A percentile compares a stretch with the other conserved stretches of the same genome.
Evolutionary conservation across 2,797 vertebrate genomes (phyloP).

Genomic region (Enteromius mattozi): DNA sequence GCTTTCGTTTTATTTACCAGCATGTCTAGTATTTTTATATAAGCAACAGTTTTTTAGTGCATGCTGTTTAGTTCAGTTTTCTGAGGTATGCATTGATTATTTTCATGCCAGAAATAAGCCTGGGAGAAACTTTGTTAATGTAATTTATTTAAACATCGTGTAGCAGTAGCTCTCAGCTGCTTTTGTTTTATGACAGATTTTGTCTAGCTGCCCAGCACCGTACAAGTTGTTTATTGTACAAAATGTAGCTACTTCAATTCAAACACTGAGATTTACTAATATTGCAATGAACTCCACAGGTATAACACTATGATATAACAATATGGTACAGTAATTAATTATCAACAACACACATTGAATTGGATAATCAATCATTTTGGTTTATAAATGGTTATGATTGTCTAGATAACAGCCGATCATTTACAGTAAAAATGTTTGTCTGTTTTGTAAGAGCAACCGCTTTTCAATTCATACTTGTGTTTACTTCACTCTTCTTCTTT

Average conservation of each 20-base stretch:
- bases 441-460: neutral
- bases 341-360: neutral
- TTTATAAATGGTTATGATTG: neutral
- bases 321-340: neutral
- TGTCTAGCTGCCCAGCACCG: neutral
- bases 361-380: neutral
- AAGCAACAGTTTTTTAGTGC: neutral
- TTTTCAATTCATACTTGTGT: neutral
- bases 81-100: neutral
- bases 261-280: neutral
- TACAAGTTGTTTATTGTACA: neutral
- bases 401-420: neutral
- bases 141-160: neutral
- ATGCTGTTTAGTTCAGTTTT: neutral
- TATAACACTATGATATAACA: neutral
- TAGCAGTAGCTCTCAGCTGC: neutral
- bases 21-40: neutral
- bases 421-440: neutral
- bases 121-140: neutral
- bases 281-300: neutral
- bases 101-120: neutral
- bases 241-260: too few relatives aligned
- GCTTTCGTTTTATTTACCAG: neutral
- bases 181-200: neutral
- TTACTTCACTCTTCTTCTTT: neutral